These are phyloP conservation scores for Euura lappo DNA, from an alignment of 1,140 invertebrate species.

Conservation along the genomic window DNA sequence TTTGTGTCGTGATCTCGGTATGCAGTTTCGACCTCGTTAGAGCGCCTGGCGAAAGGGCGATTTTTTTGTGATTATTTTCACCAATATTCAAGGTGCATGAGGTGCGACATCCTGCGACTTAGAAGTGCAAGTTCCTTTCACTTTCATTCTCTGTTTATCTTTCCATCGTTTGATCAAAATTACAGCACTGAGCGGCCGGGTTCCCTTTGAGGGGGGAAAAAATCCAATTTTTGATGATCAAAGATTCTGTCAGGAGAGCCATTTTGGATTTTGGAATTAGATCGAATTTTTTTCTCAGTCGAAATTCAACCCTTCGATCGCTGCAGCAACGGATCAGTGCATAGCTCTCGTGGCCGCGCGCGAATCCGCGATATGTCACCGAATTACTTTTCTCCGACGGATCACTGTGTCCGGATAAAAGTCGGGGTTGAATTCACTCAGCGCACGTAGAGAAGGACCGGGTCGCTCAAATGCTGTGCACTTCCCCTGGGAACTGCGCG, in stretches of 20 bases:
- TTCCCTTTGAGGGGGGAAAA: neutral
- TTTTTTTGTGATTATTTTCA: no score
- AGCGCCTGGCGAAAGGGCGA: neutral
- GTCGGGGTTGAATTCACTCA: neutral
- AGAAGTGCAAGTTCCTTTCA: neutral
- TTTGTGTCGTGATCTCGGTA: neutral
- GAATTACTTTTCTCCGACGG: no score
- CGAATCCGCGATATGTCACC: no score
- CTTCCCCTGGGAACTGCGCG: no score
- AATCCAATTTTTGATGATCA: no score
- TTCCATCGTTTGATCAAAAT: neutral
- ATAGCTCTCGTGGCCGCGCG: no score
- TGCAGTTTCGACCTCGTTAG: neutral
- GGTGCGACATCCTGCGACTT: neutral
- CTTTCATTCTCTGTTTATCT: neutral
- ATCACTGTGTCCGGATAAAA: no score
- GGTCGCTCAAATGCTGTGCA: neutral
- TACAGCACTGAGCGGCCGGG: neutral
- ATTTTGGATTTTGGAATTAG: no score
- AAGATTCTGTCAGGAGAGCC: no score
- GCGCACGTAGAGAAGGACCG: neutral
- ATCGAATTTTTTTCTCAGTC: no score
- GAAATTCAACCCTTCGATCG: no score
- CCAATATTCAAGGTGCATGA: neutral
- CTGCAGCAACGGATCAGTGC: no score